These are phyloP conservation scores for Eupithecia abbreviata DNA, from an alignment of 2,888 invertebrate genomes.

Conservation along the genomic window DNA sequence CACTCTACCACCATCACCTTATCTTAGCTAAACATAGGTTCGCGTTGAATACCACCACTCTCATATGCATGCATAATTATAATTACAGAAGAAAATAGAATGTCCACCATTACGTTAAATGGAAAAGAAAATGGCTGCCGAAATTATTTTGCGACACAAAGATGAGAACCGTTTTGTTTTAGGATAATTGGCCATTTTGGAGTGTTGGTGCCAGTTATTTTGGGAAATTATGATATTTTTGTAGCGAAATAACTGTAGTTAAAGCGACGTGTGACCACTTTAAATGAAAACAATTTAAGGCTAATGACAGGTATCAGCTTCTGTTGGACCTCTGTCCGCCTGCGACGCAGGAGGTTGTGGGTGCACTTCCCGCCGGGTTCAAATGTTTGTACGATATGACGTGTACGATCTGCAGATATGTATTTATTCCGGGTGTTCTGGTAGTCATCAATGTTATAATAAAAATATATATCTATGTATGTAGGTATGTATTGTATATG, in stretches of 20 bases:
- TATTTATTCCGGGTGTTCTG: too few species aligned
- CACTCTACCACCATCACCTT: constrained; percentile 11
- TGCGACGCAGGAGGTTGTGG: too few species aligned
- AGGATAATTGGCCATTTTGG: constrained; percentile 36
- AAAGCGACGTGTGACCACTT: not conserved
- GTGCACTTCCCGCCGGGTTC: too few species aligned
- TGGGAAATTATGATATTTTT: constrained; percentile 16
- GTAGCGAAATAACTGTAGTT: constrained; percentile 14
- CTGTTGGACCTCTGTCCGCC: not conserved
- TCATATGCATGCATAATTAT: constrained; percentile 55
- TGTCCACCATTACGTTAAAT: constrained; percentile 60
- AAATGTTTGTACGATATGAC: too few species aligned
- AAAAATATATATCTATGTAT: too few species aligned
- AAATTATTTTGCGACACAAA: constrained; percentile 57
- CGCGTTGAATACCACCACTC: constrained; percentile 12
- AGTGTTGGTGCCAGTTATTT: constrained; percentile 29
- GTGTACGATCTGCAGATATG: too few species aligned
- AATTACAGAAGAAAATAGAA: constrained; percentile 67
- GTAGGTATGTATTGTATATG: too few species aligned
- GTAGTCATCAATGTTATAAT: too few species aligned
- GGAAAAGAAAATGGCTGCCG: constrained; percentile 59
- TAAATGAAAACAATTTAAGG: constrained; percentile 1
- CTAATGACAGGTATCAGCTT: constrained; percentile 6
- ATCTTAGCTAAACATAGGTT: constrained; percentile 37
- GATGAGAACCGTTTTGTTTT: constrained; percentile 54